Evolutionary conservation across 2,888 invertebrate genomes (phyloP), one percentile per base, ranked within the genome.

Genomic region (Erpobdella octoculata): DNA sequence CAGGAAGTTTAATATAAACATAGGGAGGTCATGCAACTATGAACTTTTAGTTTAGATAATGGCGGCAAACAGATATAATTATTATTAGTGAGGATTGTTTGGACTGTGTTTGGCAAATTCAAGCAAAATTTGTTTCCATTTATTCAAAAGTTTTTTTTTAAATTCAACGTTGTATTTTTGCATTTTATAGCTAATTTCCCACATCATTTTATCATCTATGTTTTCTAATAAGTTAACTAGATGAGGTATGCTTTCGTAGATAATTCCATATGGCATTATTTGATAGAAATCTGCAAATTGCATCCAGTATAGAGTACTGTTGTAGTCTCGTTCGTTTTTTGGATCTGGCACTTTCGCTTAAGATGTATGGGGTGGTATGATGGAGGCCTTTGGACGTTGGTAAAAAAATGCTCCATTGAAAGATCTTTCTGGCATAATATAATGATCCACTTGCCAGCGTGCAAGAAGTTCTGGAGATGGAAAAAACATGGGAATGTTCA

Each of bases 361-460:
- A 18, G 72, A 70, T 1, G n/a, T 0, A 70, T 71, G 71, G 5
- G 73, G 48, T 75, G 84, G 90, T 33, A 74, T 66, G 48, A 41
- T 46, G 4, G 74, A 74, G 15, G 36, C 33, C 2, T 59, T 59
- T 62, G 62, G 33, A 3, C 70, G 68, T 21, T 36, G 12, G 15
- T 58, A 9, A 9, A 72, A 53, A 31, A 70, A 46, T 5, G 61
- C 68, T 3, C 70, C 72, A 6, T 31, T 62, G 70, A 67, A 72
- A 3, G 73, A 74, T 37, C 72, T 61, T 28, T 73, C 74, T 28
- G 70, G 62, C 71, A 74, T 71, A 35, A 74, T 53, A 37, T 59
- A 37, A 71, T 74, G 62, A 28, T 72, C 25, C 28, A 64, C 41
- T 58, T 74, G 74, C 74, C 74, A 74, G 1, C 21, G 25, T 31